Evolutionary conservation across 2,888 invertebrate species (phyloP), one percentile per base, ranked within the genome.

Genomic region (Polydesmus complanatus): DNA sequence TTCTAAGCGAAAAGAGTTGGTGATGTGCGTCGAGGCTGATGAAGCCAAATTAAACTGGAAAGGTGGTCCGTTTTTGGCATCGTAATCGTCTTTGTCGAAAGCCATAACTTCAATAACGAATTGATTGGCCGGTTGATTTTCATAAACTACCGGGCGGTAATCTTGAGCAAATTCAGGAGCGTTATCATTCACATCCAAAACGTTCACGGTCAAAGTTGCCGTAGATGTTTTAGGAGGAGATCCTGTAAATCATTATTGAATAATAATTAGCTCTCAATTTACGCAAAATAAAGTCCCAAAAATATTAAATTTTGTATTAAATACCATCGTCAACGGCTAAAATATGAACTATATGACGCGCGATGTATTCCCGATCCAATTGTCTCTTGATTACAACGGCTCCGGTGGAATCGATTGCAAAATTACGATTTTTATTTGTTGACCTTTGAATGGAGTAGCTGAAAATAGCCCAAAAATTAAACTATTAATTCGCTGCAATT

Each of bases 11-110:
- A 77, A 72, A 71, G 78, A 78, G 77, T 81, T 78, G 68, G 80
- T 79, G 61, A 92, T 85, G 63, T 86, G 86, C 14, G 78, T 75
- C 25, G 81, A 79, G 0, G 85, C 84, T 22, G 80, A 79, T 1
- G 78, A 76, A 68, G 84, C 83, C 57, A 90, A 77, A 2, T 77
- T 74, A 73, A 86, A 86, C 2, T 80, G 79, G 75, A 92, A 94
- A 0, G 93, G 93, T 0, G 88, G 85, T 0, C 93, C 93, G 70
- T 92, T 92, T 3, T 62, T 65, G 22, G 61, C 58, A 2, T 19
- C 57, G 23, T 63, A 56, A 37, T 65, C 64, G 60, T 67, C 68
- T 18, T 62, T 59, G 59, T 67, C 68, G 37, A 62, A 64, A 2
- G 67, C 67, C 50, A 63, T 60, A 11, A 66, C 61, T 61, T 66